phyloP scores from a whole-genome alignment of 2,888 invertebrate genomes.

The Pimpla rufipes region DNA sequence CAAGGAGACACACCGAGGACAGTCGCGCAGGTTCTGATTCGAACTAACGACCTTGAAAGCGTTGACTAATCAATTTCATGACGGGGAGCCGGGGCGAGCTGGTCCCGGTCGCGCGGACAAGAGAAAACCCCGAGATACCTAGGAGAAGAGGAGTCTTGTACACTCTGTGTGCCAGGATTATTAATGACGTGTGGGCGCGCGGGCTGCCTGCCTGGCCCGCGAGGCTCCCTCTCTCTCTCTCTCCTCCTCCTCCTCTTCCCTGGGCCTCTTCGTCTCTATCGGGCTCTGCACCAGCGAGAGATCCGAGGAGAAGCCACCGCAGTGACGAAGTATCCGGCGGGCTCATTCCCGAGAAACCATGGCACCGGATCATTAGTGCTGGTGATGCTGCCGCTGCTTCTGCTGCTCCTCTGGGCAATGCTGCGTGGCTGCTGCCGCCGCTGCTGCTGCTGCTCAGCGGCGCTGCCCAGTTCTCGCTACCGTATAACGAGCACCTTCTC shows the following conservation, averaged over 20 bases:
- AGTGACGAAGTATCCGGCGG: conserved; percentile 69
- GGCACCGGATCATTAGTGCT: conserved; percentile 72
- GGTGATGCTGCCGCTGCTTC: conserved; percentile 65
- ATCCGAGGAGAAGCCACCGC: conserved; percentile 43
- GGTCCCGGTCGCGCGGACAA: conserved; percentile 9
- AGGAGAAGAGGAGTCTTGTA: conserved; percentile 33
- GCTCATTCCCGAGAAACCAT: conserved; percentile 71
- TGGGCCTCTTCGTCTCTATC: background rate
- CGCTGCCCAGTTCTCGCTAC: conserved; percentile 76
- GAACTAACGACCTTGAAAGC: conserved; percentile 70
- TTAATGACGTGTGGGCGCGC: conserved; percentile 69
- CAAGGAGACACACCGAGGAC: background rate
- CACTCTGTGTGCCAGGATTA: conserved; percentile 61
- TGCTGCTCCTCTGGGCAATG: conserved; percentile 44
- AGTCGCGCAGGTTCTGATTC: conserved; percentile 28
- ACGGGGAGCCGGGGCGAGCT: conserved; percentile 58
- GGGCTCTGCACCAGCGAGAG: conserved; percentile 42
- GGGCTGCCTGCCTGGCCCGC: conserved; percentile 43
- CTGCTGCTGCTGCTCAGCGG: conserved; percentile 69
- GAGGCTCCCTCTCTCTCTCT: conserved; percentile 31
- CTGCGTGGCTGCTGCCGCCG: conserved; percentile 26
- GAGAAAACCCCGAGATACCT: conserved; percentile 44
- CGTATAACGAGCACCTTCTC: conserved; percentile 78
- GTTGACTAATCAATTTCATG: conserved; percentile 73
- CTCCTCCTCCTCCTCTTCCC: background rate